Evolutionary conservation across 1,140 invertebrate genomes (phyloP), one percentile per base, ranked within the genome.

Genomic region (Caenorhabditis inopinata): DNA sequence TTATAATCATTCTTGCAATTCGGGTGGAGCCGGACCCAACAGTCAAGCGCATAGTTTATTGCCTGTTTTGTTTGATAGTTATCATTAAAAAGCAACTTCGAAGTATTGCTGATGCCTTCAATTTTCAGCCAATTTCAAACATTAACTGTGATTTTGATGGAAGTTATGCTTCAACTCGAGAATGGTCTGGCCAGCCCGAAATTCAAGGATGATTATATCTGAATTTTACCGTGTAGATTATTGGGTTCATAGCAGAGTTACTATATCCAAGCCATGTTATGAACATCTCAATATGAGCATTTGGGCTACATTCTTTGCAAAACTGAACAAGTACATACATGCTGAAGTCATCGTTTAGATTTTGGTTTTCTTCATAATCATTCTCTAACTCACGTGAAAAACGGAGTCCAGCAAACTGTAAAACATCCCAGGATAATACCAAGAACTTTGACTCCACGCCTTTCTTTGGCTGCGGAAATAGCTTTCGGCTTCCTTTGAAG

Each of bases 221-320:
- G 3, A 73, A 23, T 16, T 25, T 62, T 74, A 87, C 87, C 38
- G 87, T 87, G 81, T 87, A 87, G 68, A 87, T 87, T 27, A 88
- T 88, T 38, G 87, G 87, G 78, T 88, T 88, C 87, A 88, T 87
- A 21, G 86, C 87, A 12, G 85, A 86, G 74, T 88, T 88, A 23
- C 68, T 80, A 77, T 88, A 88, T 2, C 87, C 88, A 12, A 89
- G 74, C 87, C 87, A 88, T 2, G 87, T 88, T 12, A 88, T 88
- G 78, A 89, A 89, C 88, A 89, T 88, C 81, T 88, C 87, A 21
- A 88, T 86, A 74, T 88, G 87, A 18, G 85, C 83, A 48, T 88
- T 88, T 5, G 53, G 53, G 32, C 79, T 74, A 75, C 87, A 88
- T 23, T 78, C 48, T 38, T 79, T 68, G 73, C 87, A 88, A 48